Percentiles rank a stretch among this genome's conserved stretches.
Conservation (phyloP, 1,140 invertebrate species). For the Dendroctonus ponderosae region DNA sequence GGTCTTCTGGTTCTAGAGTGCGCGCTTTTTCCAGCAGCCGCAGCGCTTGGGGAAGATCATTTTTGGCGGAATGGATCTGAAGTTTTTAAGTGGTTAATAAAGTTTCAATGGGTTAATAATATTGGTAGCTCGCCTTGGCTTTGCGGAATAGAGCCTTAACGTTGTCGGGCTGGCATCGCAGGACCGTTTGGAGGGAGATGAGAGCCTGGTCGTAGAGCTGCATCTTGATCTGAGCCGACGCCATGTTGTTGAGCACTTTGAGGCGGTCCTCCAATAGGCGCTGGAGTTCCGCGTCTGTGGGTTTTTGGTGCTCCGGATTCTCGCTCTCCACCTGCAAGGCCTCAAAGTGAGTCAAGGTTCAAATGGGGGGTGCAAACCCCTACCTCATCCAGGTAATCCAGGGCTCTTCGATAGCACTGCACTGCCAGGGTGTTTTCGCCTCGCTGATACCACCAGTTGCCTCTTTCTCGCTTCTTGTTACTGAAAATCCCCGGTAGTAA, state of each 20-base stretch:
- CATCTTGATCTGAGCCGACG: conserved; percentile 83
- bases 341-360: neutral
- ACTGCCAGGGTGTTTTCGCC: conserved; percentile 75
- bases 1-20: conserved; percentile 40
- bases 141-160: conserved; percentile 88
- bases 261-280: conserved; percentile 72
- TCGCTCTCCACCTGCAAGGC: conserved; percentile 45
- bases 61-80: conserved; percentile 36
- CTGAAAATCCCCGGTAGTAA: conserved; percentile 51
- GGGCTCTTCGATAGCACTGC: conserved; percentile 78
- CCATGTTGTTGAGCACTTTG: conserved; percentile 86
- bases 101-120: neutral
- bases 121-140: conserved; percentile 58
- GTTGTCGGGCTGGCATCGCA: conserved; percentile 81
- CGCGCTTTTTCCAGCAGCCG: conserved; percentile 44
- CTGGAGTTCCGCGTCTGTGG: conserved; percentile 60
- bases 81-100: neutral
- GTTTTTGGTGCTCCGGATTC: conserved; percentile 56
- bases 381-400: conserved; percentile 74
- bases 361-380: neutral
- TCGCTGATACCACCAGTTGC: conserved; percentile 85
- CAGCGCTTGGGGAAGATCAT: conserved; percentile 41
- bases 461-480: conserved; percentile 76
- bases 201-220: conserved; percentile 79
- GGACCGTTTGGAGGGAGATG: conserved; percentile 74